Percentiles rank a stretch among this genome's conserved stretches.
Conservation (phyloP, 2,113 vertebrate genomes). For the Pan paniscus region DNA sequence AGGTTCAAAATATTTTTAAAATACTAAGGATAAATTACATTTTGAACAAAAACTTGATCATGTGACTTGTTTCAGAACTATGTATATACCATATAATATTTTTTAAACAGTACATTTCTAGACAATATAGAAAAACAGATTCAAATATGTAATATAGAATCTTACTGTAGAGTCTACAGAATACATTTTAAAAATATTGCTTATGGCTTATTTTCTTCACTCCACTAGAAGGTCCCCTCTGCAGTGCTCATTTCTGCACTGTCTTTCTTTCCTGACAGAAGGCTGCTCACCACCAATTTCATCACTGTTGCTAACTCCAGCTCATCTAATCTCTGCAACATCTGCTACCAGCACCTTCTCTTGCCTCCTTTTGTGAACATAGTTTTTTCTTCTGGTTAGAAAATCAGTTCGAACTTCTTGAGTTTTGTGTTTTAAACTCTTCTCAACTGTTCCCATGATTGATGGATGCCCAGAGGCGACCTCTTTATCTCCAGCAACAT, state of each 20-base stretch:
- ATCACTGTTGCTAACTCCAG: background rate
- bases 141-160: background rate
- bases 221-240: background rate
- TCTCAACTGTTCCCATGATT: constrained; percentile 27
- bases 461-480: constrained; percentile 3
- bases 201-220: background rate
- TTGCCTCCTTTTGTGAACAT: background rate
- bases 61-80: background rate
- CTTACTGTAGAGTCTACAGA: background rate
- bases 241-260: background rate
- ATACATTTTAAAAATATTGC: background rate
- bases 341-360: background rate
- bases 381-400: constrained; percentile 20
- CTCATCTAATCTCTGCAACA: constrained; percentile 29
- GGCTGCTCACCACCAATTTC: background rate
- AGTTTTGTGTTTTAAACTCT: constrained; percentile 25
- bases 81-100: background rate
- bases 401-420: constrained; percentile 45
- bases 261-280: background rate
- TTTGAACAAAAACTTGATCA: background rate
- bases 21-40: background rate
- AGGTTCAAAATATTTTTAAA: background rate
- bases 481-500: constrained; percentile 62
- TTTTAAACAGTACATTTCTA: background rate
- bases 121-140: background rate